phyloP scores from a whole-genome alignment of 2,888 invertebrate species.

The Microctonus brassicae region DNA sequence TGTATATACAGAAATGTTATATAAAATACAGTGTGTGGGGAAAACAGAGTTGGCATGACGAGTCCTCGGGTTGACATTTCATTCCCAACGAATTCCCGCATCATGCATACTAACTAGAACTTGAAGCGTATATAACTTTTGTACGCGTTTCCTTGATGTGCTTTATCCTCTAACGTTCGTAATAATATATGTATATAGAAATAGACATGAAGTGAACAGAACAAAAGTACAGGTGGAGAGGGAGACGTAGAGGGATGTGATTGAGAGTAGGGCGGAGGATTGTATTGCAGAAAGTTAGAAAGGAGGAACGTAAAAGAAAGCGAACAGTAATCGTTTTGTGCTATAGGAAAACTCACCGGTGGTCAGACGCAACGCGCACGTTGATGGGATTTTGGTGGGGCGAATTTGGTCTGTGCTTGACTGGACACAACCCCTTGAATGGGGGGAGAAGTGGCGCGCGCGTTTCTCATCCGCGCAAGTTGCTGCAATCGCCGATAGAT shows the following conservation, averaged over 20 bases:
- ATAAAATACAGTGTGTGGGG: constrained; percentile 26
- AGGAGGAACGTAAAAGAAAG: constrained; percentile 37
- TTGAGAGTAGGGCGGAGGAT: constrained; percentile 19
- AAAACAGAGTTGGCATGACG: constrained; percentile 65
- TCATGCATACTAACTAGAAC: constrained; percentile 69
- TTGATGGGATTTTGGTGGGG: constrained; percentile 30
- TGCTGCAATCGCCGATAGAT: constrained; percentile 54
- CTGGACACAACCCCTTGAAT: constrained; percentile 40
- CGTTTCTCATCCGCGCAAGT: constrained; percentile 48
- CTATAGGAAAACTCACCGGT: neutral
- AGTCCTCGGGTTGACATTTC: constrained; percentile 68
- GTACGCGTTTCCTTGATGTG: constrained; percentile 24
- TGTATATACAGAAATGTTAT: too few relatives aligned
- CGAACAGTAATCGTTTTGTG: neutral
- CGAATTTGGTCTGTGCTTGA: constrained; percentile 36
- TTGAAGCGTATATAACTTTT: constrained; percentile 35
- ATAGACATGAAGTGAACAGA: neutral
- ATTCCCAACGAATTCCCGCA: constrained; percentile 68
- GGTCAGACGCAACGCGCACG: constrained; percentile 26
- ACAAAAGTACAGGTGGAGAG: neutral
- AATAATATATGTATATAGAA: neutral
- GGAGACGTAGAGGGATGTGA: constrained; percentile 16
- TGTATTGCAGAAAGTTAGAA: constrained; percentile 36
- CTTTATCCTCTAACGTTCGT: constrained; percentile 1
- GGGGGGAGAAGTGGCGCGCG: constrained; percentile 47